Conservation (phyloP, 1,140 invertebrate genomes). For the Pseudobourletiella spinata region DNA sequence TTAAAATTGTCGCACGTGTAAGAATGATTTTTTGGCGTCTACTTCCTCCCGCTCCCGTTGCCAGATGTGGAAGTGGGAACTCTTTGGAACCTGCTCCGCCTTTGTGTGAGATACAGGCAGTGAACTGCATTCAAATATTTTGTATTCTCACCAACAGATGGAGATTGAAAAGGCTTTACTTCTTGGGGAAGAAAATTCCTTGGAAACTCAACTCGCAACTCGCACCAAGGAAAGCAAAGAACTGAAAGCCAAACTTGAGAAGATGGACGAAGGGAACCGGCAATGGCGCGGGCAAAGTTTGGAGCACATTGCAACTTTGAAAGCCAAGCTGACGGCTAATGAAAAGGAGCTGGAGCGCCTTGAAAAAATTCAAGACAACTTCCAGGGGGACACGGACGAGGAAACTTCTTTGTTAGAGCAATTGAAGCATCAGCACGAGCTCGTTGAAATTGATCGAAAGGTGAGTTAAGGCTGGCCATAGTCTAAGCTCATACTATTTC, state of each 20-base stretch:
- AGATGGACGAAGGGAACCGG: slow-evolving; percentile 26
- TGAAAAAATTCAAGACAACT: slow-evolving; percentile 37
- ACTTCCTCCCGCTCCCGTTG: too few species aligned
- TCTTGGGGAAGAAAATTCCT: slow-evolving; percentile 67
- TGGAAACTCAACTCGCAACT: slow-evolving; percentile 56
- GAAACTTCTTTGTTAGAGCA: slow-evolving; percentile 53
- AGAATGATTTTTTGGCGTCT: too few species aligned
- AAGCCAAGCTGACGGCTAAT: slow-evolving; percentile 22
- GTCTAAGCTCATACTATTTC: too few species aligned
- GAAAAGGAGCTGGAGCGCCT: slow-evolving; percentile 36
- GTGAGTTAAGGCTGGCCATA: too few species aligned
- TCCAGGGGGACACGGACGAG: slow-evolving; percentile 39
- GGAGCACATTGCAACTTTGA: slow-evolving; percentile 22
- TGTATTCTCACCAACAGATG: slow-evolving; percentile 48
- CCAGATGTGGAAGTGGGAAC: too few species aligned
- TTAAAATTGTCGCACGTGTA: too few species aligned
- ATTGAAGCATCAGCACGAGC: slow-evolving; percentile 48
- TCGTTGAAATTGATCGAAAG: slow-evolving; percentile 48
- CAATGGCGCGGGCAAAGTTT: slow-evolving; percentile 25
- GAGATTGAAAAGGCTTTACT: slow-evolving; percentile 74
- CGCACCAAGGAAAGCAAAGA: slow-evolving; percentile 61
- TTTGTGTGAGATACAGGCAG: not conserved
- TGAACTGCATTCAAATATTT: not conserved
- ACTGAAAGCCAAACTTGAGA: slow-evolving; percentile 47
- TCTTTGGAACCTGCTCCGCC: too few species aligned